Conservation (phyloP, 2,113 vertebrate species). For the Thomomys bottae region DNA sequence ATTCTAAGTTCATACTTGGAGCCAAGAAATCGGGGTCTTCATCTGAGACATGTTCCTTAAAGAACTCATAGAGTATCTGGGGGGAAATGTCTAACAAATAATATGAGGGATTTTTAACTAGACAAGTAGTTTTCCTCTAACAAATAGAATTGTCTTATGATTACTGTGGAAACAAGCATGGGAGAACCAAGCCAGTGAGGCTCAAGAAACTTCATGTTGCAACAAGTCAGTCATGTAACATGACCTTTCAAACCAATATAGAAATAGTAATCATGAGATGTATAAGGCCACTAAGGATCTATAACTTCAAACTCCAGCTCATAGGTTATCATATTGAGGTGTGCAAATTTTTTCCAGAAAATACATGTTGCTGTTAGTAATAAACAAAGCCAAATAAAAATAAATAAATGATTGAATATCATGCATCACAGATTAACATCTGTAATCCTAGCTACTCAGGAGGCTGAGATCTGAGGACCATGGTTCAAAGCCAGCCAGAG, state of each 20-base stretch:
- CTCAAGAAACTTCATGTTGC: too few relatives aligned
- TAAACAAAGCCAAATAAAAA: not conserved
- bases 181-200: too few relatives aligned
- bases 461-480: too few relatives aligned
- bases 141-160: not conserved
- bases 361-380: not conserved
- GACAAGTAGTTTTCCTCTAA: not conserved
- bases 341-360: too few relatives aligned
- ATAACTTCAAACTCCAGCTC: not conserved
- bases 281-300: not conserved
- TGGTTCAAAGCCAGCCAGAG: too few relatives aligned
- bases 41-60: not conserved
- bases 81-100: not conserved
- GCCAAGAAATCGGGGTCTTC: not conserved
- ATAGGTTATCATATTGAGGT: not conserved
- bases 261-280: not conserved
- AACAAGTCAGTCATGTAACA: not conserved
- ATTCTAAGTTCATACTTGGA: not conserved
- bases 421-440: too few relatives aligned
- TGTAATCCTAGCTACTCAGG: too few relatives aligned
- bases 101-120: not conserved
- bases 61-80: not conserved
- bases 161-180: not conserved
- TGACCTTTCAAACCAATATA: not conserved
- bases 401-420: too few relatives aligned